phyloP scores from a whole-genome alignment of 2,888 invertebrate species.

The Poecilus cupreus region DNA sequence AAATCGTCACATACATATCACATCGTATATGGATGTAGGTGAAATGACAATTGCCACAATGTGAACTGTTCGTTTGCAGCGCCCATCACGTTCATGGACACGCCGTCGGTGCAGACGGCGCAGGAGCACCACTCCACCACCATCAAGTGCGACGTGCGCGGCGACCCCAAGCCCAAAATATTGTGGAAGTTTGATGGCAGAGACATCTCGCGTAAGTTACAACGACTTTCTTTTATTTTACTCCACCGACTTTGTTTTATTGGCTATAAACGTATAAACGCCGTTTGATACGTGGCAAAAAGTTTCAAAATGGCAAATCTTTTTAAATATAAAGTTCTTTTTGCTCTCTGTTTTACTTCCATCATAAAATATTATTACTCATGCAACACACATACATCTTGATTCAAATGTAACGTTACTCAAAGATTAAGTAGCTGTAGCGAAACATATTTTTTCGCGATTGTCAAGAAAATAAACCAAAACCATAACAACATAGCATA shows the following conservation, averaged over 20 bases:
- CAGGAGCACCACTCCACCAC: conserved; percentile 46
- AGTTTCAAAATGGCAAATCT: not conserved
- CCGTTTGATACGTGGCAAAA: not conserved
- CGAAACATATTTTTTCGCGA: too few relatives aligned
- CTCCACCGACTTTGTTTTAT: conserved; percentile 8
- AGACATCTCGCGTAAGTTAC: conserved; percentile 47
- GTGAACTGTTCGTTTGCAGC: conserved; percentile 32
- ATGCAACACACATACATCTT: too few relatives aligned
- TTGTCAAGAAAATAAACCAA: too few relatives aligned
- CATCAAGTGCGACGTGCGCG: conserved; percentile 54
- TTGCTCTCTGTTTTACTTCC: not conserved
- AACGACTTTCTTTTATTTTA: not conserved
- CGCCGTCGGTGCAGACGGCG: conserved; percentile 48
- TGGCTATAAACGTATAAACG: conserved; percentile 15
- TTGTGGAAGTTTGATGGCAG: conserved; percentile 56
- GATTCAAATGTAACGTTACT: too few relatives aligned
- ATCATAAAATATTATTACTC: too few relatives aligned
- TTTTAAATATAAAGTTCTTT: not conserved
- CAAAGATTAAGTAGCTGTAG: too few relatives aligned
- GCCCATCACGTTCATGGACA: conserved; percentile 52
- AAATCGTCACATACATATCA: too few relatives aligned
- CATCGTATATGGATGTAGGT: too few relatives aligned
- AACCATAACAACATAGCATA: too few relatives aligned
- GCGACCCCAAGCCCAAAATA: conserved; percentile 56
- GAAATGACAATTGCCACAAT: too few relatives aligned